Base-by-base conservation (phyloP, 2,797 vertebrate species). In the Aldrovandia affinis region DNA sequence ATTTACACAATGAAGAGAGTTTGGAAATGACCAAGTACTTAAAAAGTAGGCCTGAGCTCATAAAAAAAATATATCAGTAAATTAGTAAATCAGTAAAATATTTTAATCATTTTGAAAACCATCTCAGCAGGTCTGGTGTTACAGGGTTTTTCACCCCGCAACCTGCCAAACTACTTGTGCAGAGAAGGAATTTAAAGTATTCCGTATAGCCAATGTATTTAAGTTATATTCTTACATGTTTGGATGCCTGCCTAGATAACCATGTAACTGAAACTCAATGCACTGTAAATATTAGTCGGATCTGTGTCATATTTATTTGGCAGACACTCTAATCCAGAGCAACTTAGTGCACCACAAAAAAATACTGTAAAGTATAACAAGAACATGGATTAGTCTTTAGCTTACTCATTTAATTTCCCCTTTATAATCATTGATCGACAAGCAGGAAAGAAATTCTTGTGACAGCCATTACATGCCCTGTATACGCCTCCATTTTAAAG, bases 51-150 rank as follows among this genome's bases (percentile, higher is more conserved):
- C 20, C 47, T 52, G 12, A 79, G 47, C 18, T 54, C 15, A 79
- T 79, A 44, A 52, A 50, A 54, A 52, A 50, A 54, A 33, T 79
- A 42, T 7, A 77, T 77, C 25, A 12, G 39, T 44, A 42, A 77
- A 77, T n/a, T n/a, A n/a, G n/a, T n/a, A n/a, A n/a, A n/a, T 30
- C 61, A 28, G 61, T 63, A 63, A n/a, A 63, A 28, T 25, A 63
- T 63, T 30, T 63, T 63, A 63, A 63, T 63, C 61, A 63, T 63
- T 63, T 63, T 63, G n/a, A n/a, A 63, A 61, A 63, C 61, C 25
- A 63, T 63, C 36, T 68, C 36, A 68, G 63, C 28, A 73, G 36
- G 15, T 22, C 33, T 22, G 36, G 36, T 14, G 14, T 20, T 73
- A 42, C 68, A 68, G 63, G 10, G 30, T 33, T 73, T 14, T 15